Evolutionary conservation across 2,797 vertebrate species (phyloP).

Genomic region (Pempheris klunzingeri): DNA sequence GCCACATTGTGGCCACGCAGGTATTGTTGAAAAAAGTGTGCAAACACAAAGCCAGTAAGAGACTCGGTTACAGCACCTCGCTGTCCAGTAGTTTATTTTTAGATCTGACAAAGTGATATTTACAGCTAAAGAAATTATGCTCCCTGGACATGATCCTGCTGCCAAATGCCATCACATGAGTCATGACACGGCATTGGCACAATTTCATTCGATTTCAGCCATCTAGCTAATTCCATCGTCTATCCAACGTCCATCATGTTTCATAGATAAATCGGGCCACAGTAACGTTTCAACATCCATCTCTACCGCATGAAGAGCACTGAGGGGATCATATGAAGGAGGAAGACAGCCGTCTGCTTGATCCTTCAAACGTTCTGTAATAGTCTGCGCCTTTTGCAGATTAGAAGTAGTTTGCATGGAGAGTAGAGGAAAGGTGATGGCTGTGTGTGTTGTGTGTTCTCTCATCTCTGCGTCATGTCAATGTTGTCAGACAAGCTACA

Average conservation of each 20-base stretch:
- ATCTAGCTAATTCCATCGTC: conserved; percentile 17
- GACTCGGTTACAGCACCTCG: neutral
- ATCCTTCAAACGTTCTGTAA: conserved; percentile 40
- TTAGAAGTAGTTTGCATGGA: conserved; percentile 42
- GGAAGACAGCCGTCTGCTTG: conserved; percentile 34
- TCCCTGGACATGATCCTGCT: neutral
- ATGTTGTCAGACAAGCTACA: conserved; percentile 64
- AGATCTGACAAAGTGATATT: neutral
- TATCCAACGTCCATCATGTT: too few relatives aligned
- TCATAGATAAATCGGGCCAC: neutral
- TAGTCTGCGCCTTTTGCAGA: conserved; percentile 37
- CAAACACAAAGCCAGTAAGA: neutral
- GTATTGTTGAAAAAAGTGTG: neutral
- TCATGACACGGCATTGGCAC: neutral
- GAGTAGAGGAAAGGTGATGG: conserved; percentile 48
- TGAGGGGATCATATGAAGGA: conserved; percentile 16
- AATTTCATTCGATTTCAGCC: conserved; percentile 6
- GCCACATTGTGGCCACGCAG: neutral
- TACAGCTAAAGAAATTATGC: neutral
- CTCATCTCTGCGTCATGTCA: conserved; percentile 35
- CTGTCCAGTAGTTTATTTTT: conserved; percentile 6
- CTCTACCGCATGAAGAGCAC: neutral
- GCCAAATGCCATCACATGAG: neutral
- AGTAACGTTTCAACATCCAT: neutral
- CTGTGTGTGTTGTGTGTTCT: conserved; percentile 15